Base-by-base conservation (phyloP, 2,888 invertebrate species). In the Papilio elwesi region DNA sequence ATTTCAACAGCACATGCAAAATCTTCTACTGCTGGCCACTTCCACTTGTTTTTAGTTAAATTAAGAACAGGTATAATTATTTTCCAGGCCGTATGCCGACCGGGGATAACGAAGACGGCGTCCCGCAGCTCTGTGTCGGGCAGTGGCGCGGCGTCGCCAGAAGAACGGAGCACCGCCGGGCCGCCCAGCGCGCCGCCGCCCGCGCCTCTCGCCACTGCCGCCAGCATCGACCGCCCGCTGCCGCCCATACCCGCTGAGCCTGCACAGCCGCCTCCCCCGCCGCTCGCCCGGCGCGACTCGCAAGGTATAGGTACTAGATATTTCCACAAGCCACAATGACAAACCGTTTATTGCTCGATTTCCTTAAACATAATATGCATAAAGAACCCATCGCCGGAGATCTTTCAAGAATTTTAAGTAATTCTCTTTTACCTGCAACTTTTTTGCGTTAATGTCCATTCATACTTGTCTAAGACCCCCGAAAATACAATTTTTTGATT, bases 211-310 rank as follows among this genome's bases (percentile, higher is more conserved):
- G 82, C 90, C 77, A 74, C 91, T 11, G 86, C 86, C n/a, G 88
- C 91, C 77, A 86, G 94, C 90, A 93, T 92, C 80, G 94, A 94
- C 82, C 91, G 94, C 77, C 94, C 95, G 26, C 93, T 95, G 82
- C 95, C 95, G 69, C 95, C 95, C 48, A 95, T 95, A 74, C 95
- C 95, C 0, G 95, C 94, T 0, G 94, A 94, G 79, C 94, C 94
- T 1, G 77, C 90, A 47, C 92, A 92, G 79, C 91, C 94, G 6
- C 93, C 94, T 38, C 94, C 93, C 57, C 93, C 93, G 36, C 93
- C 93, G 36, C 86, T 93, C 65, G 85, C 92, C 0, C 94, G 96
- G 62, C 94, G 96, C 59, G 97, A 97, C 82, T 96, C 96, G 51
- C 96, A 96, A 94, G 95, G 96, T 96, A 87, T 26, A 26, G 26